phyloP scores from a whole-genome alignment of 2,888 invertebrate genomes.

The Tridacna gigas region DNA sequence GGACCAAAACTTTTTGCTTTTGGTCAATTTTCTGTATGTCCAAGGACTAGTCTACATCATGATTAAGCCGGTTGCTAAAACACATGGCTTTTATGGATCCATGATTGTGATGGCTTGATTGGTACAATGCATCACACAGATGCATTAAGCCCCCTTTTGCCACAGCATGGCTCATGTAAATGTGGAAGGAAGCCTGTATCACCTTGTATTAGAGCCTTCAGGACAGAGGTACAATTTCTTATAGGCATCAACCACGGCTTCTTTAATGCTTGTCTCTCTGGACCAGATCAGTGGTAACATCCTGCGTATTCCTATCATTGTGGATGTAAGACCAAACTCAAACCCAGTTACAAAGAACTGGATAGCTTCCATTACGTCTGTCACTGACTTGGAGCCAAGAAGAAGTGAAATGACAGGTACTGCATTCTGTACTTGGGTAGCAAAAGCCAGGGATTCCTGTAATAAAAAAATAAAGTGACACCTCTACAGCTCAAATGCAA shows the following conservation, averaged over 20 bases:
- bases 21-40: no score
- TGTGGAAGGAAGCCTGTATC: background rate
- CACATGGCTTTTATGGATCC: no score
- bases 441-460: conserved; percentile 87
- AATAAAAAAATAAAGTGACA: conserved; percentile 53
- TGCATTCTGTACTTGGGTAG: conserved; percentile 86
- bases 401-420: conserved; percentile 90
- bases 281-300: conserved; percentile 93
- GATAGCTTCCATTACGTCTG: conserved; percentile 95
- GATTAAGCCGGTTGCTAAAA: no score
- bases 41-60: no score
- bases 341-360: conserved; percentile 92
- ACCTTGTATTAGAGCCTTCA: conserved; percentile 74
- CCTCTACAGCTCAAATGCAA: no score
- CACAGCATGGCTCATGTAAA: no score
- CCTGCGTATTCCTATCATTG: conserved; percentile 89
- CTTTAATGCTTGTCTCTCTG: conserved; percentile 90
- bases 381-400: conserved; percentile 87
- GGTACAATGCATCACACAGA: no score
- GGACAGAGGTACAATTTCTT: conserved; percentile 88
- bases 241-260: conserved; percentile 92
- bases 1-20: no score
- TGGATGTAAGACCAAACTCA: conserved; percentile 85
- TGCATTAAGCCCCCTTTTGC: no score
- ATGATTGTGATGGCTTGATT: no score